Percentiles rank a stretch among this genome's conserved stretches.
phyloP scores from a whole-genome alignment of 2,113 vertebrate species.

The Tringa solitaria region DNA sequence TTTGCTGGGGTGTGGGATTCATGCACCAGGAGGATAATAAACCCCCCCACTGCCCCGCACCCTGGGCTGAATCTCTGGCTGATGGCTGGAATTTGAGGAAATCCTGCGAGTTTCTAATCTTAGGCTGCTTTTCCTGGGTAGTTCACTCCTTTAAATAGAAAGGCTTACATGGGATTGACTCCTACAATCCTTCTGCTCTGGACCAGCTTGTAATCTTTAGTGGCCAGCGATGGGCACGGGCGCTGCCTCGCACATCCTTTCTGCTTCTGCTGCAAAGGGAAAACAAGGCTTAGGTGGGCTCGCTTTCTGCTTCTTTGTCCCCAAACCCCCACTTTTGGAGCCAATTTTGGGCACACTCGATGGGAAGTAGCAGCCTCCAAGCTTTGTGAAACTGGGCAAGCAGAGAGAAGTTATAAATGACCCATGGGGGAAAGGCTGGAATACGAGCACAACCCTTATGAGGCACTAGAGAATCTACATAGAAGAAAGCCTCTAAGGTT shows the following conservation, averaged over 20 bases:
- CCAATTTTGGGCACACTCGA: fast-evolving
- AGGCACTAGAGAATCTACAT: background rate
- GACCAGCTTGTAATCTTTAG: background rate
- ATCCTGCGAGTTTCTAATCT: slow-evolving; percentile 56
- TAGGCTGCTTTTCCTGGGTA: slow-evolving; percentile 34
- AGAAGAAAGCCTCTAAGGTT: background rate
- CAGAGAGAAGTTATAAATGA: background rate
- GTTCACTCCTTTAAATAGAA: slow-evolving; percentile 61
- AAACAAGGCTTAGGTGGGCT: background rate
- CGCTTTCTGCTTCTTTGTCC: background rate
- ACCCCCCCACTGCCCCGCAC: background rate
- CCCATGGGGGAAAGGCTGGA: background rate
- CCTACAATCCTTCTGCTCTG: slow-evolving; percentile 24
- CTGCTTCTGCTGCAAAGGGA: background rate
- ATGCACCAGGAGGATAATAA: background rate
- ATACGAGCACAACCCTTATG: background rate
- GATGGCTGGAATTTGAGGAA: slow-evolving; percentile 34
- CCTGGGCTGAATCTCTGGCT: background rate
- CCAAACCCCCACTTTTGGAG: background rate
- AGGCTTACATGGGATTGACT: slow-evolving; percentile 51
- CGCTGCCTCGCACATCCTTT: background rate
- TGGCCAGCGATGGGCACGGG: background rate
- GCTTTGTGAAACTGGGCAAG: background rate
- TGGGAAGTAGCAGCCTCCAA: background rate
- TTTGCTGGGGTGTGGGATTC: background rate